Evolutionary conservation across 2,888 invertebrate species (phyloP).

Genomic region (Congeria kusceri): DNA sequence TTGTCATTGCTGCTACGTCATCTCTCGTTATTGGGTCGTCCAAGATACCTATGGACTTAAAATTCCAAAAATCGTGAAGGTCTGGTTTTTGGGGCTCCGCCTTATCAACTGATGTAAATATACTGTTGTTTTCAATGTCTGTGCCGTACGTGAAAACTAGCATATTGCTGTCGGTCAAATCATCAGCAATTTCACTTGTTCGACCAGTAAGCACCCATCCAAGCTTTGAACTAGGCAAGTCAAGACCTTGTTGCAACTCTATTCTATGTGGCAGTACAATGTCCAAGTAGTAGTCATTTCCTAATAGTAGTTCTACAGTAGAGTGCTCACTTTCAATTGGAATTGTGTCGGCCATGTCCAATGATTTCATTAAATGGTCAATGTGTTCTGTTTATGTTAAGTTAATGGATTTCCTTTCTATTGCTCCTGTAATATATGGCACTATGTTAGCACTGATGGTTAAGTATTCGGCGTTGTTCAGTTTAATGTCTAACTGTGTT

Average conservation of each 20-base stretch:
- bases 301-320: constrained; percentile 1
- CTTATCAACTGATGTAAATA: background rate
- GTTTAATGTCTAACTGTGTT: constrained; percentile 14
- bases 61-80: background rate
- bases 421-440: background rate
- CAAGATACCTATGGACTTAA: background rate
- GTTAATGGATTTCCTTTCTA: background rate
- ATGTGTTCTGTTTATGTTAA: background rate
- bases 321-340: background rate
- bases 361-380: background rate
- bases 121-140: background rate
- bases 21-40: too few relatives aligned
- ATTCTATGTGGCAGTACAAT: background rate
- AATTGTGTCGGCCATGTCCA: background rate
- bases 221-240: background rate
- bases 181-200: background rate
- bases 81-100: background rate
- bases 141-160: constrained; percentile 6
- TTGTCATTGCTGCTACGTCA: too few relatives aligned
- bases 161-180: constrained; percentile 20
- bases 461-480: too few relatives aligned
- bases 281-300: constrained; percentile 6
- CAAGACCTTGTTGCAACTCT: constrained; percentile 1
- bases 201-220: constrained; percentile 8
- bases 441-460: background rate